Evolutionary conservation across 1,140 invertebrate genomes (phyloP).

Genomic region (Diachasmimorpha longicaudata): DNA sequence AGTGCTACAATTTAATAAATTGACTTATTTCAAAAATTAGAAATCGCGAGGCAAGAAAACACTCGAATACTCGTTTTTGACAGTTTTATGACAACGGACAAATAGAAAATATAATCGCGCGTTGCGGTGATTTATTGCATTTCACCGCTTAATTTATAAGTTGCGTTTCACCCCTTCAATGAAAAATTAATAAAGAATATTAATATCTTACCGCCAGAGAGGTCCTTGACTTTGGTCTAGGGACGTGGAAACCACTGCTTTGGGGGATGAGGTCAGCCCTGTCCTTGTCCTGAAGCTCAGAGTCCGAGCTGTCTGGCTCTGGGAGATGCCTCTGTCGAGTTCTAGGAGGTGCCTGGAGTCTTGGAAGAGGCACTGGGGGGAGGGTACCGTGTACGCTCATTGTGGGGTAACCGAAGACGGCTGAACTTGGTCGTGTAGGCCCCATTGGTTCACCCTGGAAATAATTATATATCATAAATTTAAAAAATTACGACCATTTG

Average conservation of each 20-base stretch:
- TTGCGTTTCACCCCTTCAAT: neutral
- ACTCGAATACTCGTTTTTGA: too few relatives aligned
- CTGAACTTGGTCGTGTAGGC: conserved; percentile 78
- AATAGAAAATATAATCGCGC: too few relatives aligned
- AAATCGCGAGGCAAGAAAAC: too few relatives aligned
- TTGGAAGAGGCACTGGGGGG: conserved; percentile 76
- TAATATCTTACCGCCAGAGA: conserved; percentile 70
- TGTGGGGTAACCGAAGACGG: conserved; percentile 80
- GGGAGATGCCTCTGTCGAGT: conserved; percentile 50
- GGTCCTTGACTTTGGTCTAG: conserved; percentile 79
- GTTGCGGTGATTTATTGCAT: neutral
- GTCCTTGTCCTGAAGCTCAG: conserved; percentile 71
- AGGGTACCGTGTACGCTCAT: conserved; percentile 67
- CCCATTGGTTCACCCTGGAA: conserved; percentile 71
- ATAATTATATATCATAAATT: neutral
- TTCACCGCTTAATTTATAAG: neutral
- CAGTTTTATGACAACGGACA: too few relatives aligned
- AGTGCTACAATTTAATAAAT: neutral
- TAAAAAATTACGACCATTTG: too few relatives aligned
- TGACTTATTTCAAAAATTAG: neutral
- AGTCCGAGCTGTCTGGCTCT: conserved; percentile 64
- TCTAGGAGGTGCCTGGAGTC: conserved; percentile 60
- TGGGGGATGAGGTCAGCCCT: conserved; percentile 74
- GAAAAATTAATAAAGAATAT: neutral
- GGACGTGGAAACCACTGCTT: conserved; percentile 65